These are phyloP conservation scores for Catostylus mosaicus DNA, from an alignment of 30 jellyfish, hydroid and myxozoan species.

Conservation along the genomic window DNA sequence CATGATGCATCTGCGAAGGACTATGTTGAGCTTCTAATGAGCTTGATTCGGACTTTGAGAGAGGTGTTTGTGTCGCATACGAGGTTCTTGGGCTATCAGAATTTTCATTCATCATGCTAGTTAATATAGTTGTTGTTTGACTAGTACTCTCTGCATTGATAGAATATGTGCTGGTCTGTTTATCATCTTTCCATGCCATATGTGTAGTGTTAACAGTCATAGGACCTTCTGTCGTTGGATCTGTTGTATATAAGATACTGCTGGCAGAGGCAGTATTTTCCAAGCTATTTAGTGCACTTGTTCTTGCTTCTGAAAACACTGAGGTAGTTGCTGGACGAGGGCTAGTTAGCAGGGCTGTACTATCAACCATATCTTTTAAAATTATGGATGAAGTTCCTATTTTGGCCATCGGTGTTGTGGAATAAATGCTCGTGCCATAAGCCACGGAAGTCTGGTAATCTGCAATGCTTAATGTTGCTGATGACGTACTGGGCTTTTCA, in stretches of 20 bases:
- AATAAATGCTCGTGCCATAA: too few relatives aligned
- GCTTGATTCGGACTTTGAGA: not conserved
- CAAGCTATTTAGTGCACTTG: too few relatives aligned
- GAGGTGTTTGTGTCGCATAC: not conserved
- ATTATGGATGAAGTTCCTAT: not conserved
- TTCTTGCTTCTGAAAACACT: too few relatives aligned
- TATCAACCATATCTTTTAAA: not conserved
- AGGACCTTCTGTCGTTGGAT: not conserved
- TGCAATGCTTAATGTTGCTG: too few relatives aligned
- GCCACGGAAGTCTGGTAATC: too few relatives aligned
- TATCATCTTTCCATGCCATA: not conserved
- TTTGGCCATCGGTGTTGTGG: not conserved
- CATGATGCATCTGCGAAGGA: not conserved
- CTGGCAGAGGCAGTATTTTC: not conserved
- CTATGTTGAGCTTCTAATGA: not conserved
- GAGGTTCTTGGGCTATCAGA: not conserved
- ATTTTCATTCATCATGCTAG: not conserved
- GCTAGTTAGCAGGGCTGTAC: too few relatives aligned
- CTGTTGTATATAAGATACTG: not conserved
- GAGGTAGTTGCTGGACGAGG: too few relatives aligned
- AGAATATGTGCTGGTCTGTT: too few relatives aligned
- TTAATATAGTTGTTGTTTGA: not conserved
- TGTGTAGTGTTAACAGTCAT: too few relatives aligned
- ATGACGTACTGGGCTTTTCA: not conserved
- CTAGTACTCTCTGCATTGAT: not conserved